Conservation (phyloP, 1,140 invertebrate genomes). For the Drosophila tani region DNA sequence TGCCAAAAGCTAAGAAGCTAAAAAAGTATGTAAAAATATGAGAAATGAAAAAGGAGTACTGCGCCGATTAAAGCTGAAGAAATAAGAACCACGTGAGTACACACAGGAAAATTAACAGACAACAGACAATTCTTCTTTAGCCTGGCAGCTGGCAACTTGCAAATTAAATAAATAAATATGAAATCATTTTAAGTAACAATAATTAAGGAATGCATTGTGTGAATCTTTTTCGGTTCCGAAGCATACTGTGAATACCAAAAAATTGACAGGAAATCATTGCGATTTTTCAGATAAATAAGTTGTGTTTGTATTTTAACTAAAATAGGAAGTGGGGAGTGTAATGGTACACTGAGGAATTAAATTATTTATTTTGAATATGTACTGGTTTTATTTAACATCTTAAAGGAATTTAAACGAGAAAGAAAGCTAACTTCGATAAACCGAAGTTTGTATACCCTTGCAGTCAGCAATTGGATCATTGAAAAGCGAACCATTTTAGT, state of each 20-base stretch:
- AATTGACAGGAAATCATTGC: conserved; percentile 23
- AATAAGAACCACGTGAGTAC: conserved; percentile 29
- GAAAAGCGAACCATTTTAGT: too few species aligned
- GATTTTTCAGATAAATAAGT: conserved; percentile 1
- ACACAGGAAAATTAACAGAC: conserved; percentile 14
- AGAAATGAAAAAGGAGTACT: conserved; percentile 27
- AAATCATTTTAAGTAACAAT: conserved; percentile 58
- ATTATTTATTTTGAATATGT: background rate
- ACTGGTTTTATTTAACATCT: too few species aligned
- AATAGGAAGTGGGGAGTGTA: background rate
- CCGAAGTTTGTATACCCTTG: too few species aligned
- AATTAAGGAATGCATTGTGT: conserved; percentile 51
- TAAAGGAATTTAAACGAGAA: too few species aligned
- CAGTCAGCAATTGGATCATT: too few species aligned
- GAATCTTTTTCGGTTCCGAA: conserved; percentile 7
- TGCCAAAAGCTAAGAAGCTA: conserved; percentile 24
- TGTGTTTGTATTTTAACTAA: background rate
- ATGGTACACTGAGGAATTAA: background rate
- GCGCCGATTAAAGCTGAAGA: conserved; percentile 24
- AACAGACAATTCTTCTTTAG: conserved; percentile 27
- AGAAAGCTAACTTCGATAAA: too few species aligned
- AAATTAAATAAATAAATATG: conserved; percentile 46
- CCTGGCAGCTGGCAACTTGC: conserved; percentile 35
- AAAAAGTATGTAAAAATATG: background rate
- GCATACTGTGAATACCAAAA: conserved; percentile 7